Conservation (phyloP, 1,140 invertebrate species). For the Cotesia glomerata region DNA sequence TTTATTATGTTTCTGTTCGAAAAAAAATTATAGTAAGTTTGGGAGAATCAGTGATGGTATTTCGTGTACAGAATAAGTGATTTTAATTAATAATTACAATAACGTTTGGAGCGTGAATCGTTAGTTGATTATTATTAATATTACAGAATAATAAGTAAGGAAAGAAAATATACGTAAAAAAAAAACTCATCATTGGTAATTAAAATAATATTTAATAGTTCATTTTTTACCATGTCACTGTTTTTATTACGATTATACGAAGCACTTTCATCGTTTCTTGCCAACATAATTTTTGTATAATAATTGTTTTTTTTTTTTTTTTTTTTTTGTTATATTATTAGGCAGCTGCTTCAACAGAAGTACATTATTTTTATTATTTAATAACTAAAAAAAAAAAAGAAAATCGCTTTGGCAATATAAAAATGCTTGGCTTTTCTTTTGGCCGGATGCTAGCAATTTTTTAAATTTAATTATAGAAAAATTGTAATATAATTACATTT, state of each 20-base stretch:
- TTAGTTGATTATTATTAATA: background rate
- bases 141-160: constrained; percentile 15
- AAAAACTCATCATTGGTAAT: constrained; percentile 37
- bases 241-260: constrained; percentile 20
- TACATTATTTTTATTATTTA: constrained; percentile 13
- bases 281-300: constrained; percentile 35
- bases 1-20: constrained; percentile 34
- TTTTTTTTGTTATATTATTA: constrained; percentile 25
- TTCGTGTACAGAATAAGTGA: constrained; percentile 16
- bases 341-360: constrained; percentile 28
- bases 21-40: constrained; percentile 3
- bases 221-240: constrained; percentile 10
- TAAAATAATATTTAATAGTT: constrained; percentile 35
- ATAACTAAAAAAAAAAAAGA: constrained; percentile 15
- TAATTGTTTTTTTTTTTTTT: constrained; percentile 27
- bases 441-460: constrained; percentile 21
- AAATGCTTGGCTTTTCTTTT: constrained; percentile 21
- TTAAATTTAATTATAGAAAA: background rate
- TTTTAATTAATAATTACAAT: background rate
- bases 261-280: constrained; percentile 35
- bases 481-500: background rate
- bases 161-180: constrained; percentile 35
- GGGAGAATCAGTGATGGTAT: constrained; percentile 20
- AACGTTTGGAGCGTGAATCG: background rate
- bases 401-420: constrained; percentile 5